Evolutionary conservation across 1,140 invertebrate species (phyloP).

Genomic region (Trichomalopsis sarcophagae): DNA sequence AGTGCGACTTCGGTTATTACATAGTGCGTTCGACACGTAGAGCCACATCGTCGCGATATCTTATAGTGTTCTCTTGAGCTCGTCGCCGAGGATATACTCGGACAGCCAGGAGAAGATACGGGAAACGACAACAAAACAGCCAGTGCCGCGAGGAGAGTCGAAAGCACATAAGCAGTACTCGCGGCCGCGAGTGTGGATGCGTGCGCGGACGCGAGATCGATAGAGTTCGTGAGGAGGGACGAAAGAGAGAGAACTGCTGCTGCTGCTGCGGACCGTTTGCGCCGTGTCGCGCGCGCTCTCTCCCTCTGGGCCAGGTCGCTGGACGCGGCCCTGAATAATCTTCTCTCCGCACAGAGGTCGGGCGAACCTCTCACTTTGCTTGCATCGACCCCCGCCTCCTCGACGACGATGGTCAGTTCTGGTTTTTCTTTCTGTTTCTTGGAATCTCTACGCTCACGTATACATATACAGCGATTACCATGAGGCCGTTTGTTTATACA

Average conservation of each 20-base stretch:
- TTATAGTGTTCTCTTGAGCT: not conserved
- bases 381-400: not conserved
- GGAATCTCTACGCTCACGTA: no score
- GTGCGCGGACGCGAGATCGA: not conserved
- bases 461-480: no score
- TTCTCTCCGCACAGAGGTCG: no score
- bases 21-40: no score
- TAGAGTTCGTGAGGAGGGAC: slow-evolving; percentile 2
- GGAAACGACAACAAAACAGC: no score
- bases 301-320: not conserved
- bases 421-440: not conserved
- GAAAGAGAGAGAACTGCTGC: not conserved
- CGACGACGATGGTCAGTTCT: not conserved
- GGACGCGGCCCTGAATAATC: no score
- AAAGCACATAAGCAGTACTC: not conserved
- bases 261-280: not conserved
- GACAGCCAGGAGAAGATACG: no score
- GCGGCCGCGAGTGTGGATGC: not conserved
- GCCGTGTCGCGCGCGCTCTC: not conserved
- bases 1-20: not conserved
- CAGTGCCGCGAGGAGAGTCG: not conserved
- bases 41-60: no score
- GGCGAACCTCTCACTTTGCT: no score
- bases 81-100: not conserved
- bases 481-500: no score